phyloP scores from a whole-genome alignment of 2,797 vertebrate genomes.

The Molossus molossus region DNA sequence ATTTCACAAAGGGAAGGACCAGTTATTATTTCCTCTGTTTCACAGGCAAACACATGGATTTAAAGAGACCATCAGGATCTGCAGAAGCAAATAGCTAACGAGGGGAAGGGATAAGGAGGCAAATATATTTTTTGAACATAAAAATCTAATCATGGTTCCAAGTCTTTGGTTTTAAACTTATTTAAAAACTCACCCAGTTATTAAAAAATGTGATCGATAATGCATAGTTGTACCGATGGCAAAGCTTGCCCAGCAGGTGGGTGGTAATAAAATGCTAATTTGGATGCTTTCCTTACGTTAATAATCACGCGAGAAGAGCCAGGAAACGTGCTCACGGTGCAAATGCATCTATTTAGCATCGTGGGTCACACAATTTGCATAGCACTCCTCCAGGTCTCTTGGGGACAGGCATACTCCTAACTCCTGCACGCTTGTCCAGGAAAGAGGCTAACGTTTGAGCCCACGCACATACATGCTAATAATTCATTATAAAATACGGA shows the following conservation, averaged over 20 bases:
- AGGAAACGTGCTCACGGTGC: background rate
- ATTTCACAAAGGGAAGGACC: background rate
- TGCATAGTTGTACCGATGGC: background rate
- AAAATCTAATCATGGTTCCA: background rate
- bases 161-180: background rate
- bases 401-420: background rate
- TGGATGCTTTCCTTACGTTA: background rate
- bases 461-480: background rate
- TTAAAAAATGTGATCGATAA: background rate
- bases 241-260: background rate
- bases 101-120: background rate
- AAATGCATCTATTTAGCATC: background rate
- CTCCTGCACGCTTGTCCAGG: background rate
- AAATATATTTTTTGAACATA: slow-evolving; percentile 6
- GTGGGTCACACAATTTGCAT: background rate
- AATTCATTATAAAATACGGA: slow-evolving; percentile 62
- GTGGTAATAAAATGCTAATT: background rate
- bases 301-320: background rate
- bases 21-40: background rate
- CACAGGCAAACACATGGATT: background rate
- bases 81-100: background rate
- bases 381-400: background rate
- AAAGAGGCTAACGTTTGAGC: slow-evolving; percentile 30
- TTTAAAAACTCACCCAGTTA: slow-evolving; percentile 12
- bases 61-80: background rate